Conservation (phyloP, 2,797 vertebrate genomes). For the Streptopelia turtur region DNA sequence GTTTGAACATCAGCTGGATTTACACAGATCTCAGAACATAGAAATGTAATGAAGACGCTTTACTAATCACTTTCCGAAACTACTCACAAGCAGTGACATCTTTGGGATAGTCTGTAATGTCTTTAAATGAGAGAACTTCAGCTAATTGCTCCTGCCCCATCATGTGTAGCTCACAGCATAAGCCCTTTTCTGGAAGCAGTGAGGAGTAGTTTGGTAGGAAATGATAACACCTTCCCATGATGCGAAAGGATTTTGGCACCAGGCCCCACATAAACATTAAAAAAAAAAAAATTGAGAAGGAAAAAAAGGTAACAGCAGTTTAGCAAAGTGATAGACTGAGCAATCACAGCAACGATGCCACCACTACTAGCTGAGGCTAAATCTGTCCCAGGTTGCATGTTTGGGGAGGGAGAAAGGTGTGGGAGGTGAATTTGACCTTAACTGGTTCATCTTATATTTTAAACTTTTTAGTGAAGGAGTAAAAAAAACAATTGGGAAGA, state of each 20-base stretch:
- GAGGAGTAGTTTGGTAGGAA: background rate
- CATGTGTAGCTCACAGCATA: rapidly evolving
- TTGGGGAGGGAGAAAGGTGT: background rate
- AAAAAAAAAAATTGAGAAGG: background rate
- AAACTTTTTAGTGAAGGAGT: background rate
- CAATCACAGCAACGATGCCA: background rate
- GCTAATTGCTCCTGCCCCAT: background rate
- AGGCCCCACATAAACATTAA: background rate
- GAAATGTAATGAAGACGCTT: background rate
- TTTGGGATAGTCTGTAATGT: background rate
- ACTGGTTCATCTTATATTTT: background rate
- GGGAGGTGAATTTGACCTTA: background rate
- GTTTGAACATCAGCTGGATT: background rate
- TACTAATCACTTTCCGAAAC: background rate
- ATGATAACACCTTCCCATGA: background rate
- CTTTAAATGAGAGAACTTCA: background rate
- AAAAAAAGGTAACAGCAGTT: background rate
- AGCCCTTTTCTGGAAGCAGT: background rate
- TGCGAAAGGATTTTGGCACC: background rate
- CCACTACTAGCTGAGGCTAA: background rate
- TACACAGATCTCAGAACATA: background rate
- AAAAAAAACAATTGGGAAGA: background rate
- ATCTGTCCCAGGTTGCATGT: background rate
- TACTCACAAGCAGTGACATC: background rate
- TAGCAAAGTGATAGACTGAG: background rate